These are phyloP conservation scores for Ornithorhynchus anatinus DNA, from an alignment of 2,113 vertebrate species.

Conservation along the genomic window DNA sequence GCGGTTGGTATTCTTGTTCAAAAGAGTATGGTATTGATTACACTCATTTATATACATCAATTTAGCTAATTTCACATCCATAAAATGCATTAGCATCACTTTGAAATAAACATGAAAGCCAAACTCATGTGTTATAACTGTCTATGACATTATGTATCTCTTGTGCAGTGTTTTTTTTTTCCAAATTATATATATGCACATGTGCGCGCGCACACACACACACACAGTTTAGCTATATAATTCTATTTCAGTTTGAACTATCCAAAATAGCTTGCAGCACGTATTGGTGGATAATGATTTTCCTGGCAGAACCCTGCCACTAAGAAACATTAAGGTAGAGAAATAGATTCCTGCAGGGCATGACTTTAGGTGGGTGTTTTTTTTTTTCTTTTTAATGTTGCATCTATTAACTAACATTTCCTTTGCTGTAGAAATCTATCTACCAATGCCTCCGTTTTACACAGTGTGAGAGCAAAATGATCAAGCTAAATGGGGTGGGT, in stretches of 20 bases:
- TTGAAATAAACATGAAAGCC: background rate
- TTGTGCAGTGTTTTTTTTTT: background rate
- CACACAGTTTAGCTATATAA: slow-evolving; percentile 43
- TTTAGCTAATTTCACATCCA: background rate
- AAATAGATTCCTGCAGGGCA: slow-evolving; percentile 30
- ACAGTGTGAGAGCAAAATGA: background rate
- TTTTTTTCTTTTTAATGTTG: background rate
- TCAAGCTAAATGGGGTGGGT: background rate
- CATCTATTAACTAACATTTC: slow-evolving; percentile 37
- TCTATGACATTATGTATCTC: background rate
- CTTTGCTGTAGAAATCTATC: slow-evolving; percentile 31
- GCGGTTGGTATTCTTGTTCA: background rate
- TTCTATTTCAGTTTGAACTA: slow-evolving; percentile 46
- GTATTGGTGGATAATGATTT: slow-evolving; percentile 39
- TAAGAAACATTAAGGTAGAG: slow-evolving; percentile 21
- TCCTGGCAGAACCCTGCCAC: slow-evolving; percentile 36
- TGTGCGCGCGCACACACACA: background rate
- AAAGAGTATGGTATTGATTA: background rate
- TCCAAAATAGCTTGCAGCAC: slow-evolving; percentile 32
- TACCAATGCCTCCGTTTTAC: background rate
- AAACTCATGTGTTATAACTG: background rate
- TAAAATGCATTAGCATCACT: slow-evolving; percentile 8
- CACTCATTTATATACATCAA: background rate
- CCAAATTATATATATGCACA: slow-evolving; percentile 20
- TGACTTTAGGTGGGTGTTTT: background rate